phyloP scores from a whole-genome alignment of 2,888 invertebrate genomes.

The Crioceris asparagi region DNA sequence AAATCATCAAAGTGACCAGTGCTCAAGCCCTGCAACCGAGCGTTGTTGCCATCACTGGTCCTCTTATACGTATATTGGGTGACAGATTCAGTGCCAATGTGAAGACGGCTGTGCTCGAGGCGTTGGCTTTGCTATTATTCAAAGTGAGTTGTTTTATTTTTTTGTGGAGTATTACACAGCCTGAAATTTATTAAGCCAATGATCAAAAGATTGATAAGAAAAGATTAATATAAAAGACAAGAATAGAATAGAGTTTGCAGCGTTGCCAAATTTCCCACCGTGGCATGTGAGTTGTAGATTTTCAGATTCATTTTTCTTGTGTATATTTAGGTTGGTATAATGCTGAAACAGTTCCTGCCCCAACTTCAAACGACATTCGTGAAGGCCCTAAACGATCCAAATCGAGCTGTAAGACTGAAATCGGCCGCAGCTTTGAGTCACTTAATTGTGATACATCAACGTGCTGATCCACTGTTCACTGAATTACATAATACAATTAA shows the following conservation, averaged over 20 bases:
- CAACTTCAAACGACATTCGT: slow-evolving; percentile 97
- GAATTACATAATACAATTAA: slow-evolving; percentile 84
- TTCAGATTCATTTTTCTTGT: no score
- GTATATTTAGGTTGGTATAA: slow-evolving; percentile 65
- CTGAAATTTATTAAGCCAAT: no score
- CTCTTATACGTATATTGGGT: slow-evolving; percentile 92
- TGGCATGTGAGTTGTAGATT: no score
- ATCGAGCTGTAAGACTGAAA: slow-evolving; percentile 77
- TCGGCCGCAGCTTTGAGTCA: slow-evolving; percentile 81
- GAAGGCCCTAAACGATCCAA: slow-evolving; percentile 85
- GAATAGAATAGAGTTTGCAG: no score
- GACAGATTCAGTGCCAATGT: slow-evolving; percentile 90
- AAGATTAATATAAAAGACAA: no score
- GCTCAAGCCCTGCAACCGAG: slow-evolving; percentile 86
- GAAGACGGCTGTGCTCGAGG: slow-evolving; percentile 92
- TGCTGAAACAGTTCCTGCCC: slow-evolving; percentile 95
- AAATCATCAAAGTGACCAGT: slow-evolving; percentile 73
- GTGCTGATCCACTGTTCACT: slow-evolving; percentile 89
- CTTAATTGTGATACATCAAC: slow-evolving; percentile 82
- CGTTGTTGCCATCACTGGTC: slow-evolving; percentile 95
- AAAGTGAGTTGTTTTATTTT: no score
- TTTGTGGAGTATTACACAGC: no score
- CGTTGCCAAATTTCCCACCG: no score
- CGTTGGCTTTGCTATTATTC: slow-evolving; percentile 78
- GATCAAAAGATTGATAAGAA: no score